Evolutionary conservation across 2,113 vertebrate genomes (phyloP).

Genomic region (Donacobius atricapilla): DNA sequence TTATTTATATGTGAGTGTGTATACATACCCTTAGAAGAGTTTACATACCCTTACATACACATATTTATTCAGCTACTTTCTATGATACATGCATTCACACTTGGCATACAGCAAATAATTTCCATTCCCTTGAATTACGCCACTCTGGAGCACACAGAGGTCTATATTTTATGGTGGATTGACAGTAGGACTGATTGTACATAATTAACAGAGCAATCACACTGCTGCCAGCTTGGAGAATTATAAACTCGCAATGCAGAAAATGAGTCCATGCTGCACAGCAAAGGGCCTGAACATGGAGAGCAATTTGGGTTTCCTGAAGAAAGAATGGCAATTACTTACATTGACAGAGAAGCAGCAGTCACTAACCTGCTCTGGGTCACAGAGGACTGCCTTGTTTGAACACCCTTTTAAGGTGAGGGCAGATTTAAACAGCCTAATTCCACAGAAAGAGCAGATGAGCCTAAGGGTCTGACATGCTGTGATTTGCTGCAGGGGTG

Average conservation of each 20-base stretch:
- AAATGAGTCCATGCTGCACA: not conserved
- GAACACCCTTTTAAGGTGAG: not conserved
- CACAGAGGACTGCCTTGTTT: not conserved
- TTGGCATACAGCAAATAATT: not conserved
- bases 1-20: not conserved
- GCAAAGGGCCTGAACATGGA: not conserved
- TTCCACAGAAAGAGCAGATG: not conserved
- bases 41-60: not conserved
- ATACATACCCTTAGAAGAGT: not conserved
- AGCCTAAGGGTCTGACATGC: not conserved
- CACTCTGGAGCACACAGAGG: not conserved
- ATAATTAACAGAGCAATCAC: slow-evolving; percentile 8
- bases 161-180: not conserved
- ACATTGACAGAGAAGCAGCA: not conserved
- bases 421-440: not conserved
- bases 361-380: not conserved
- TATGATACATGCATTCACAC: not conserved
- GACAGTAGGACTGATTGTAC: not conserved
- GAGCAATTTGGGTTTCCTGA: not conserved
- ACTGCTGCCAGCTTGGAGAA: not conserved
- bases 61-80: not conserved
- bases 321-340: not conserved
- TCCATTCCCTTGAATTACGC: not conserved
- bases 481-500: not conserved
- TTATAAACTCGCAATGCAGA: not conserved